Evolutionary conservation across 2,888 invertebrate species (phyloP), one percentile per base, ranked within the genome.

Genomic region (Erebia ligea): DNA sequence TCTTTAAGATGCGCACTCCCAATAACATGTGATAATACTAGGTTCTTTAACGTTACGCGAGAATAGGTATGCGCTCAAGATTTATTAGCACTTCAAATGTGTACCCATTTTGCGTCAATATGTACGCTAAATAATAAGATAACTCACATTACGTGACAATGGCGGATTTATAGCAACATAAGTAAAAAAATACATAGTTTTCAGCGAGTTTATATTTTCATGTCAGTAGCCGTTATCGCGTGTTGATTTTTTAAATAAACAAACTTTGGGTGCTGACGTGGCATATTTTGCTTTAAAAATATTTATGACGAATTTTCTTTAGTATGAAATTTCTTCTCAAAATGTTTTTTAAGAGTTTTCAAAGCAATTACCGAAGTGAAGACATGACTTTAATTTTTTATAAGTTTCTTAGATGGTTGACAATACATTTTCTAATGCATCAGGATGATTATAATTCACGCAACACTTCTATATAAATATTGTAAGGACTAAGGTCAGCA

Each of bases 121-220:
- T 42, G 62, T 56, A 57, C 54, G 71, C 73, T 73, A 73, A 73
- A 69, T 63, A 67, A 67, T 68, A 69, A 68, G 64, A 69, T 69
- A 71, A 73, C 67, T 71, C 10, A 5, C 42, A 21, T 57, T 54
- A 67, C 57, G 54, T 54, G 9, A 73, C 67, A 73, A 73, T 68
- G 63, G 58, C 45, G 34, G 65, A 66, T 68, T 68, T 68, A 65
- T 68, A 25, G 25, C 11, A 50, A 48, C 65, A 65, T 15, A 73
- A 45, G 34, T 34, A 19, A 15, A 21, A 48, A 45, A 57, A 21
- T 64, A 52, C 61, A 48, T 62, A 62, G 9, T 3, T 13, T 66
- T 50, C 19, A 15, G 21, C 15, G 42, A 57, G 56, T 19, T 66
- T 42, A 17, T 54, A 42, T 42, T 56, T 8, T 54, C 34, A 34